phyloP scores from a whole-genome alignment of 2,113 vertebrate species.

The Cyprinodon brontotheroides region DNA sequence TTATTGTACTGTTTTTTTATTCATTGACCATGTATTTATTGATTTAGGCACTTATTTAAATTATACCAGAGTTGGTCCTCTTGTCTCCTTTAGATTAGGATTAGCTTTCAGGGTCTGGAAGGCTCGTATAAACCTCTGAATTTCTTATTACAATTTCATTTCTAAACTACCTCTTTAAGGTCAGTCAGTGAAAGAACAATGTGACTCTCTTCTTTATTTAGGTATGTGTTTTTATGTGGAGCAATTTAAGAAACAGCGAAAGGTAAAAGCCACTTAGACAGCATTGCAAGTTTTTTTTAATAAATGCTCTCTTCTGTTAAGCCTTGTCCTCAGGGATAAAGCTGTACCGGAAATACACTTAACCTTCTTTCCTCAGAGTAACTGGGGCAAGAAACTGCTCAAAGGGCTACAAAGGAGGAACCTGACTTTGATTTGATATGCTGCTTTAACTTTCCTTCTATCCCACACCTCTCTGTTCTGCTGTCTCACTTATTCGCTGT shows the following conservation, averaged over 20 bases:
- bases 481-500: neutral
- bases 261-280: neutral
- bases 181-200: neutral
- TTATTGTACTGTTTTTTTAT: too few relatives aligned
- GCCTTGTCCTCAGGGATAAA: slow-evolving; percentile 32
- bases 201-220: neutral
- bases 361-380: slow-evolving; percentile 41
- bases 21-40: too few relatives aligned
- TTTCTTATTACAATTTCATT: too few relatives aligned
- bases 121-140: too few relatives aligned
- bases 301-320: slow-evolving; percentile 48
- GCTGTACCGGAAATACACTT: slow-evolving; percentile 53
- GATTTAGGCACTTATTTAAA: too few relatives aligned
- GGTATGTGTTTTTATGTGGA: neutral
- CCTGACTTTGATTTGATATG: slow-evolving; percentile 53
- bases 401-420: slow-evolving; percentile 31
- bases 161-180: neutral
- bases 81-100: too few relatives aligned
- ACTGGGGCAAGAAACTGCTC: slow-evolving; percentile 48
- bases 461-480: neutral
- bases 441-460: slow-evolving; percentile 27
- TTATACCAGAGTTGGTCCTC: too few relatives aligned
- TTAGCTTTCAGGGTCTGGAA: too few relatives aligned
- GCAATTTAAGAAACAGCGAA: neutral
- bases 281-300: slow-evolving; percentile 28